A percentile compares a stretch with the other conserved stretches of the same genome.
These are phyloP conservation scores for Octomys mimax DNA, from an alignment of 2,797 vertebrate genomes.

Conservation along the genomic window DNA sequence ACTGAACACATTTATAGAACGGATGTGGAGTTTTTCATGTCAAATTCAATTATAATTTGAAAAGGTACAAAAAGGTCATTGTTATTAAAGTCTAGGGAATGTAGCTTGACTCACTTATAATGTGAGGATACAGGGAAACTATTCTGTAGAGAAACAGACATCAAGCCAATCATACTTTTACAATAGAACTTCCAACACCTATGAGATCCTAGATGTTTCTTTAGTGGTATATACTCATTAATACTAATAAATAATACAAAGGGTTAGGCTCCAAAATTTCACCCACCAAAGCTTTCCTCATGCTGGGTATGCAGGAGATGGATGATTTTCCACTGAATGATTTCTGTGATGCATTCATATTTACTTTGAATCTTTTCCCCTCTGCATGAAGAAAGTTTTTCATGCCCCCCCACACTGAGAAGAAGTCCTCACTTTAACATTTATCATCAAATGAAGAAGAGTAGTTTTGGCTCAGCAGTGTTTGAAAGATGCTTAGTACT, in stretches of 20 bases:
- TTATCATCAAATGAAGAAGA: neutral
- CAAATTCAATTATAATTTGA: neutral
- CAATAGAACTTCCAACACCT: neutral
- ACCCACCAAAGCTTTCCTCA: constrained; percentile 87
- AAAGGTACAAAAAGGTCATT: neutral
- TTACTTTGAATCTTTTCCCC: constrained; percentile 78
- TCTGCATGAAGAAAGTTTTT: constrained; percentile 92
- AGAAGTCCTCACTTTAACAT: neutral
- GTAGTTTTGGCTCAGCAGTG: neutral
- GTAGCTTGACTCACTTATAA: neutral
- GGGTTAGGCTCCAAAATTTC: neutral
- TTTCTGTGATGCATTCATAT: constrained; percentile 92
- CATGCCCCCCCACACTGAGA: constrained; percentile 90
- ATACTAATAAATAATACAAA: neutral
- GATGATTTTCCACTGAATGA: constrained; percentile 93
- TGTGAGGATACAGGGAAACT: neutral
- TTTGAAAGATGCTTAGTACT: neutral
- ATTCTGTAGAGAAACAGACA: neutral
- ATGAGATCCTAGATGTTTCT: neutral
- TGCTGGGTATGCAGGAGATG: constrained; percentile 92
- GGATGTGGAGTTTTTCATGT: neutral
- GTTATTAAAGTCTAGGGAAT: neutral
- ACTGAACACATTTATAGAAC: neutral
- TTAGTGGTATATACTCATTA: neutral
- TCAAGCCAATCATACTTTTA: neutral